Percentiles rank a stretch among this genome's conserved stretches.
Conservation (phyloP, 2,888 invertebrate genomes). For the Acronicta leporina region DNA sequence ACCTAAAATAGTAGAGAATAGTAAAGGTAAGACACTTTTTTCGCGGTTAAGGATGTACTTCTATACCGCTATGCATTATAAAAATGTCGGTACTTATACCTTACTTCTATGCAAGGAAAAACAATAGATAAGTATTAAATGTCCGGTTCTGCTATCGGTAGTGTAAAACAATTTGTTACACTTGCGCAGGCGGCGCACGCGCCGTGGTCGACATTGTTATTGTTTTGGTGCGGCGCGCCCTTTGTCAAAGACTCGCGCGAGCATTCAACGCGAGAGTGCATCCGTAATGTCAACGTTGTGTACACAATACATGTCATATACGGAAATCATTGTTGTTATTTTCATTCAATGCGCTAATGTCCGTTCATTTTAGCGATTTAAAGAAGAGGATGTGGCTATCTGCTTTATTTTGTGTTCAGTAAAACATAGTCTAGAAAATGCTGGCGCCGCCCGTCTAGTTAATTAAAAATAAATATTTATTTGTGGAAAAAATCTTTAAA, state of each 20-base stretch:
- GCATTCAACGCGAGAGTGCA: conserved; percentile 68
- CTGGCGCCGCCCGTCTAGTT: too few relatives aligned
- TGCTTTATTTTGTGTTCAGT: too few relatives aligned
- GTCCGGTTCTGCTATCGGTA: conserved; percentile 33
- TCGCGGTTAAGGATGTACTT: too few relatives aligned
- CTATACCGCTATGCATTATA: too few relatives aligned
- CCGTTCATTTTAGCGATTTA: conserved; percentile 32
- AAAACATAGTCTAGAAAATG: too few relatives aligned
- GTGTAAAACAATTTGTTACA: conserved; percentile 70
- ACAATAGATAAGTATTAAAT: neutral
- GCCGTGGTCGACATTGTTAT: conserved; percentile 73
- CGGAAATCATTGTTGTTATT: conserved; percentile 66
- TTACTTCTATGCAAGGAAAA: too few relatives aligned
- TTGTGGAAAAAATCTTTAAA: too few relatives aligned
- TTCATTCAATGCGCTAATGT: conserved; percentile 36
- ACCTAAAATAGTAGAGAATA: too few relatives aligned
- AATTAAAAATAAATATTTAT: too few relatives aligned
- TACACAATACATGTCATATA: conserved; percentile 60
- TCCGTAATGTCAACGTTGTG: conserved; percentile 67
- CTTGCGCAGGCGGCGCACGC: conserved; percentile 81
- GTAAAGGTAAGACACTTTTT: too few relatives aligned
- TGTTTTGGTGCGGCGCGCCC: conserved; percentile 79
- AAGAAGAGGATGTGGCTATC: neutral
- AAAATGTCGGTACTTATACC: too few relatives aligned
- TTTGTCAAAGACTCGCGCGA: conserved; percentile 69